Evolutionary conservation across 2,113 vertebrate species (phyloP).

Genomic region (Aplodontia rufa): DNA sequence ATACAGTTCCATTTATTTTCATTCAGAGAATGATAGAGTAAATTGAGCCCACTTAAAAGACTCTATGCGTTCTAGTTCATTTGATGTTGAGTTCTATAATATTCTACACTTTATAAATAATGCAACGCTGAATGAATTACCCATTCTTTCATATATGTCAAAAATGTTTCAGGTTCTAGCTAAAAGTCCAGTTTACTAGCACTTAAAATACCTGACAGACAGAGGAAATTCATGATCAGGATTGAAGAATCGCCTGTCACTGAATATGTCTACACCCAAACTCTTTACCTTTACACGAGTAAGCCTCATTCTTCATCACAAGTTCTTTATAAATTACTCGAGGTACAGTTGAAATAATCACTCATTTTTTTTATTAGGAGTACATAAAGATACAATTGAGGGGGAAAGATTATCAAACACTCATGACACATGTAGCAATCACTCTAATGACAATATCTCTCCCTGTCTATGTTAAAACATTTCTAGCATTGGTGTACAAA

Average conservation of each 20-base stretch:
- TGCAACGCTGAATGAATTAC: not conserved
- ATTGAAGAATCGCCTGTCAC: not conserved
- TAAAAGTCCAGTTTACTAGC: not conserved
- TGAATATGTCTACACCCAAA: not conserved
- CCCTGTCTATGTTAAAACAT: not conserved
- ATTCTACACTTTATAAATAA: not conserved
- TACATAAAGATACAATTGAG: too few species aligned
- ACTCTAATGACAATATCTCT: not conserved
- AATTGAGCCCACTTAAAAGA: not conserved
- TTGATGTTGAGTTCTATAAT: not conserved
- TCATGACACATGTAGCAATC: not conserved
- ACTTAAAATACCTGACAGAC: not conserved
- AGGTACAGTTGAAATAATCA: not conserved
- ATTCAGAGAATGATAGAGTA: not conserved
- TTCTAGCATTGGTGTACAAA: not conserved
- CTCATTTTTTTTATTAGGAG: too few species aligned
- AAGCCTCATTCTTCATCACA: not conserved
- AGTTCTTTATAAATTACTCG: not conserved
- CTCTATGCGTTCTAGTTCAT: not conserved
- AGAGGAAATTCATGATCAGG: not conserved
- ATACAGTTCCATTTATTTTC: not conserved
- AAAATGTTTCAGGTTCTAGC: not conserved
- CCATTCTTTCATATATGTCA: not conserved
- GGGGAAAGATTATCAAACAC: too few species aligned
- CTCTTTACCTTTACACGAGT: not conserved